Percentiles rank a stretch among this genome's conserved stretches.
phyloP scores from a whole-genome alignment of 2,888 invertebrate genomes.

The Aricia artaxerxes region DNA sequence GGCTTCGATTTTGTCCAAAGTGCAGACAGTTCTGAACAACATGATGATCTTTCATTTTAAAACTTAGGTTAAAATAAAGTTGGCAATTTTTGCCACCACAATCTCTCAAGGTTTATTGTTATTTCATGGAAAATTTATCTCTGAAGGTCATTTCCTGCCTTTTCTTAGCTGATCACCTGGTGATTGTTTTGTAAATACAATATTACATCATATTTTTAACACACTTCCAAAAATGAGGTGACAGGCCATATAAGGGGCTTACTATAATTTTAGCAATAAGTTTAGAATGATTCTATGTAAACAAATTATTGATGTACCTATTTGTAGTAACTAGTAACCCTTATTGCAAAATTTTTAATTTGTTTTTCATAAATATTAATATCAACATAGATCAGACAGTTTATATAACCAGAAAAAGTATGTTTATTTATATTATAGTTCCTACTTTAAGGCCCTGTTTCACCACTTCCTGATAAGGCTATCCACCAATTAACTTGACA shows the following conservation, averaged over 20 bases:
- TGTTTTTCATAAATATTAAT: too few species aligned
- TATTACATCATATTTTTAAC: neutral
- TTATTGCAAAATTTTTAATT: too few species aligned
- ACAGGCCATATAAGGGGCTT: neutral
- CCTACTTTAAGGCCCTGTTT: too few species aligned
- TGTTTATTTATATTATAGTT: too few species aligned
- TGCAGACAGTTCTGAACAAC: neutral
- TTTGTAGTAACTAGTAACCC: too few species aligned
- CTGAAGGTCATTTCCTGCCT: conserved; percentile 18
- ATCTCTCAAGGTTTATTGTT: neutral
- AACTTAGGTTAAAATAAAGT: neutral
- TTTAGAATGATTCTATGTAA: neutral
- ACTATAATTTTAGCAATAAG: neutral
- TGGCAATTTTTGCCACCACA: neutral
- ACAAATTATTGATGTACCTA: too few species aligned
- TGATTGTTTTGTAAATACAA: neutral
- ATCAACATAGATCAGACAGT: neutral
- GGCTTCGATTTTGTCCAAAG: neutral
- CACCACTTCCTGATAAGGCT: too few species aligned
- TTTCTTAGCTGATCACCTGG: neutral
- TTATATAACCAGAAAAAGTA: neutral
- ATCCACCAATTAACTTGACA: too few species aligned
- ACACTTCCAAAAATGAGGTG: neutral
- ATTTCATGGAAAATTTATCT: conserved; percentile 23
- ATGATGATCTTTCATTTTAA: neutral